Evolutionary conservation across 2,888 invertebrate species (phyloP), one percentile per base, ranked within the genome.

Genomic region (Oxycera nigricornis): DNA sequence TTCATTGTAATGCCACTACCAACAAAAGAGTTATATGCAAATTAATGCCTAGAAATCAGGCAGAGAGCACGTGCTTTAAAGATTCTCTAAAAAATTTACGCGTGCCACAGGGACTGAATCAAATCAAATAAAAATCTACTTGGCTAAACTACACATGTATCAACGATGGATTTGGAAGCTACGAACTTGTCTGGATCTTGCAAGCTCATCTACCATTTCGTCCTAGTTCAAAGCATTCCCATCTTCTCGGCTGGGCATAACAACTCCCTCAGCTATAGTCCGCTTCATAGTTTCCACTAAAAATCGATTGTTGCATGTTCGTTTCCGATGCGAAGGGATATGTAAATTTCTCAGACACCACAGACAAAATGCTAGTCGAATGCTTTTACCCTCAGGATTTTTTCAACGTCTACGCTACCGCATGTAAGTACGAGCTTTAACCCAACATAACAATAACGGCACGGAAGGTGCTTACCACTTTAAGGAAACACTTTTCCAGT

Each of bases 361-460:
- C 41, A 39, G 70, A 70, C 70, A 70, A 52, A 70, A 70, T 70
- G 70, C 55, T 52, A 52, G 52, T 70, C 55, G 70, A 70, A 55
- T 20, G 52, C 70, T 70, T 70, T 31, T 31, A 52, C 70, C 70
- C 70, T 52, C 7, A 70, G 70, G 70, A 70, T 65, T 65, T 65
- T 65, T 65, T 65, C 62, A n/a, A n/a, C 65, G 22, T 39, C 9
- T 22, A 20, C 55, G 17, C 24, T 55, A 55, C 22, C 0, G 24
- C 24, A n/a, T n/a, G n/a, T n/a, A n/a, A n/a, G n/a, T n/a, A n/a
- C n/a, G n/a, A n/a, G n/a, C n/a, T n/a, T n/a, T n/a, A n/a, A n/a
- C 55, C 17, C 46, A 7, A 24, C 24, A 6, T 41, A 9, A 11
- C n/a, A 65, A 65, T 24, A 65, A 65, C 24, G 22, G 65, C 41